Evolutionary conservation across 2,797 vertebrate genomes (phyloP), one percentile per base, ranked within the genome.

Genomic region (Trachurus trachurus): DNA sequence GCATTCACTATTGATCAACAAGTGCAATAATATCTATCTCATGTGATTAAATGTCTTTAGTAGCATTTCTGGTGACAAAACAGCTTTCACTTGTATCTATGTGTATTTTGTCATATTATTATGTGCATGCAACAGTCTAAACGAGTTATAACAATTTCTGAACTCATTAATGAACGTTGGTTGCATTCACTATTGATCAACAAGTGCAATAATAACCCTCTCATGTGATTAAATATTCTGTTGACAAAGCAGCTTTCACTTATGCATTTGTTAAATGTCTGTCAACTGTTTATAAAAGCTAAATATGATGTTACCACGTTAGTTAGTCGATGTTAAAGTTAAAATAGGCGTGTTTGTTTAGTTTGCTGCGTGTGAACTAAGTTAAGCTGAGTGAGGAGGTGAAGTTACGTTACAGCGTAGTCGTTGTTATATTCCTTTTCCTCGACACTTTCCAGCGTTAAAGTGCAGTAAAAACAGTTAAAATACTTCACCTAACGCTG

Each of bases 401-500:
- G 47, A 26, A 26, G 19, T 49, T 34, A 29, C 22, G 31, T 31
- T 49, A 42, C 5, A 16, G 2, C 10, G 29, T 40, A 4, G 44
- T 42, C 45, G 26, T 26, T 26, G 26, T 26, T n/a, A n/a, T n/a
- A n/a, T n/a, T n/a, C n/a, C n/a, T n/a, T 26, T 59, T 49, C n/a
- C 39, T 3, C 66, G 0, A 5, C 26, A 19, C 34, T 42, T 31
- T 19, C 15, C 17, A 6, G 5, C 5, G 9, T 64, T 64, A 26
- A 2, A 17, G 4, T 57, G 10, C 19, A 40, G 7, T 6, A 2
- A 52, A 2, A 22, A n/a, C n/a, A 58, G 5, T 6, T 31, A 0
- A 69, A 34, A 42, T n/a, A 11, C 42, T 12, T 88, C 92, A 96
- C 95, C 95, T 95, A 16, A 94, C 84, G 74, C 67, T 89, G 81